Conservation (phyloP, 2,888 invertebrate species). For the Lasius platythorax region DNA sequence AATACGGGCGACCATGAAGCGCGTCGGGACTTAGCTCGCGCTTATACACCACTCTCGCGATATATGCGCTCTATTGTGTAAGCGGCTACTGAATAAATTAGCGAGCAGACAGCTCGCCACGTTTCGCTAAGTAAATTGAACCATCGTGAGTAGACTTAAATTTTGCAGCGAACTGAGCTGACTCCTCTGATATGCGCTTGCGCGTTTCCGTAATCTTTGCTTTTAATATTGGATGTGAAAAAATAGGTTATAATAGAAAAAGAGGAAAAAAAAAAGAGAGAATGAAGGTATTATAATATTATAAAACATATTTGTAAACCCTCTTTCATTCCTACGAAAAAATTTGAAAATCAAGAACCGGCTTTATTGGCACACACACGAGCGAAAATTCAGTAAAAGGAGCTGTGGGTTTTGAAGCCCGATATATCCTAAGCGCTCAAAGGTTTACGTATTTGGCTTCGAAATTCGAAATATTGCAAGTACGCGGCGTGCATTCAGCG, state of each 20-base stretch:
- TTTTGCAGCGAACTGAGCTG: not conserved
- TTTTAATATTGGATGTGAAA: not conserved
- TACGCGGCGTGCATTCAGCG: not conserved
- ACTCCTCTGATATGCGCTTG: not conserved
- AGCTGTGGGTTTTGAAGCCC: not conserved
- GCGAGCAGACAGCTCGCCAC: constrained; percentile 16
- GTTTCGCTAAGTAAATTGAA: constrained; percentile 31
- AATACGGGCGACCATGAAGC: constrained; percentile 5
- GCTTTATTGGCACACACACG: not conserved
- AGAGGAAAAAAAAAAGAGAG: not conserved
- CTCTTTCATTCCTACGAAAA: not conserved
- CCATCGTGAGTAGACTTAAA: constrained; percentile 17
- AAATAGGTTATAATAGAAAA: not conserved
- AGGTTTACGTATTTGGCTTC: not conserved
- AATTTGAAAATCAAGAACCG: not conserved
- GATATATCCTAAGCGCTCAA: not conserved
- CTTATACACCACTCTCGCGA: constrained; percentile 5
- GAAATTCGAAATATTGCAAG: constrained; percentile 28
- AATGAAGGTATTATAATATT: not conserved
- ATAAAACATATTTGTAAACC: not conserved
- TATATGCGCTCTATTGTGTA: constrained; percentile 14
- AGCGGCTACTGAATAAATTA: constrained; percentile 36
- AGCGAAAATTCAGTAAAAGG: not conserved
- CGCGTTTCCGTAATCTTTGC: not conserved
- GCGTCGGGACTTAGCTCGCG: constrained; percentile 3